These are phyloP conservation scores for Xenopus laevis DNA, from an alignment of 2,113 vertebrate genomes.

Conservation along the genomic window DNA sequence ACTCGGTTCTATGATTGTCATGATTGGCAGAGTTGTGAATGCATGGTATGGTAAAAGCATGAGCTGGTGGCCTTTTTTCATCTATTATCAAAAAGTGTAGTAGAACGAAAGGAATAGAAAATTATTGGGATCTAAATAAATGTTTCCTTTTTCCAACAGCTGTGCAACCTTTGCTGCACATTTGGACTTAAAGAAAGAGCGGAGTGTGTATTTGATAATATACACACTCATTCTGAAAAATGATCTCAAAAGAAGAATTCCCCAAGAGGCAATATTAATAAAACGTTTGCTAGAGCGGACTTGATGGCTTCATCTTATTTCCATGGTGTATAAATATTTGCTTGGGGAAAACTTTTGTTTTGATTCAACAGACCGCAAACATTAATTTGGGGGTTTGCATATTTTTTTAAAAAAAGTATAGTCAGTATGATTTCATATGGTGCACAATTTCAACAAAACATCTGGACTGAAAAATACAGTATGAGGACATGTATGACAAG, in stretches of 20 bases:
- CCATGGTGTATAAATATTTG: slow-evolving; percentile 61
- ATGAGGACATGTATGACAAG: no score
- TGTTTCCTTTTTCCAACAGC: neutral
- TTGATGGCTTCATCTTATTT: slow-evolving; percentile 65
- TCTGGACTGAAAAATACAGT: neutral
- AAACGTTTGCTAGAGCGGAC: slow-evolving; percentile 60
- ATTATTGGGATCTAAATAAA: neutral
- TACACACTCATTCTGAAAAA: slow-evolving; percentile 51
- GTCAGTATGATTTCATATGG: no score
- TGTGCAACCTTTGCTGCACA: neutral
- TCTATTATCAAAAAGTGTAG: slow-evolving; percentile 14
- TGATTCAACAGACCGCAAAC: slow-evolving; percentile 58
- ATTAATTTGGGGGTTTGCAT: slow-evolving; percentile 51
- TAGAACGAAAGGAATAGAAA: slow-evolving; percentile 6
- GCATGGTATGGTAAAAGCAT: slow-evolving; percentile 1
- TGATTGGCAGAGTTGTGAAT: slow-evolving; percentile 52
- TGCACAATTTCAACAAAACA: no score
- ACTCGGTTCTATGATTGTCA: slow-evolving; percentile 52
- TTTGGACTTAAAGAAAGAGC: neutral
- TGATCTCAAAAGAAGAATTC: slow-evolving; percentile 58
- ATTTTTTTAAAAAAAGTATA: slow-evolving; percentile 46
- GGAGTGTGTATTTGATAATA: slow-evolving; percentile 24
- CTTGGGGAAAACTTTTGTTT: slow-evolving; percentile 58
- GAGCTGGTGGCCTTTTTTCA: slow-evolving; percentile 7
- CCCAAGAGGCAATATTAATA: slow-evolving; percentile 64